These are phyloP conservation scores for Suncus etruscus DNA, from an alignment of 2,113 vertebrate genomes.

Conservation along the genomic window DNA sequence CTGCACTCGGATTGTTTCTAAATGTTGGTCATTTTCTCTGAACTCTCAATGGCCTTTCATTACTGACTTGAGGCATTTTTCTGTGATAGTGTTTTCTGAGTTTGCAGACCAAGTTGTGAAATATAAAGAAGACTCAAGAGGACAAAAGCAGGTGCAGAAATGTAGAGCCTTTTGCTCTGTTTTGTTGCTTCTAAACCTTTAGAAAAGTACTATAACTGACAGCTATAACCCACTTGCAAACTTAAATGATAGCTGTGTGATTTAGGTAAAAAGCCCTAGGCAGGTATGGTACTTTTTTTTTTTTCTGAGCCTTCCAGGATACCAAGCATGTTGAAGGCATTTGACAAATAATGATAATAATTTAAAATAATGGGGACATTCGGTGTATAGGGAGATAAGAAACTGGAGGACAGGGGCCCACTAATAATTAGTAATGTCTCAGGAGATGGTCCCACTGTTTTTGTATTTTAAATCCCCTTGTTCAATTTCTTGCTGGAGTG, in stretches of 20 bases:
- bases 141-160: not conserved
- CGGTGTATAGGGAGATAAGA: conserved; percentile 78
- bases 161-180: conserved; percentile 43
- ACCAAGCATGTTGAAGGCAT: conserved; percentile 65
- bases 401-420: conserved; percentile 64
- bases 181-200: conserved; percentile 41
- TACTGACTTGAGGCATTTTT: conserved; percentile 28
- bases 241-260: conserved; percentile 72
- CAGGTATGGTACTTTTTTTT: conserved; percentile 47
- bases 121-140: conserved; percentile 42
- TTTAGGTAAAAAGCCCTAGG: conserved; percentile 67
- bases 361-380: conserved; percentile 77
- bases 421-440: conserved; percentile 82
- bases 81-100: conserved; percentile 16
- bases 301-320: conserved; percentile 56
- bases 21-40: conserved; percentile 47
- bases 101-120: conserved; percentile 22
- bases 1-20: not conserved
- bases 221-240: conserved; percentile 63
- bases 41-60: conserved; percentile 5
- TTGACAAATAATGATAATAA: conserved; percentile 79
- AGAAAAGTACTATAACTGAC: conserved; percentile 58
- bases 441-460: conserved; percentile 78
- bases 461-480: conserved; percentile 81
- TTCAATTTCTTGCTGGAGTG: conserved; percentile 80